Evolutionary conservation across 2,888 invertebrate genomes (phyloP).

Genomic region (Ectemnius lituratus): DNA sequence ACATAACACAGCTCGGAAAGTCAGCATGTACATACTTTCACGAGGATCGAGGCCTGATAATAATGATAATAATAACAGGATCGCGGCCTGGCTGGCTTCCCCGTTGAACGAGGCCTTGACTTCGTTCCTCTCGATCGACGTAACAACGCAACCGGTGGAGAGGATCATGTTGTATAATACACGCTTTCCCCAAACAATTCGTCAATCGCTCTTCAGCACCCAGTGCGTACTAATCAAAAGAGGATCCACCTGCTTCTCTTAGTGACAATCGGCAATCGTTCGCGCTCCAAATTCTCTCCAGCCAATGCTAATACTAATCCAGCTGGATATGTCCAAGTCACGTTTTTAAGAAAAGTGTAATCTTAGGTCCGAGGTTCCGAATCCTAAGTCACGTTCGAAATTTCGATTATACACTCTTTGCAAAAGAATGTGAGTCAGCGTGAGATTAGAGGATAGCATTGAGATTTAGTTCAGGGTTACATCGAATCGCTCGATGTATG

Average conservation of each 20-base stretch:
- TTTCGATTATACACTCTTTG: not conserved
- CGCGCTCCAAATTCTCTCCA: too few relatives aligned
- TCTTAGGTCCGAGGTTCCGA: not conserved
- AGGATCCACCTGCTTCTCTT: not conserved
- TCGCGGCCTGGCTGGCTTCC: conserved; percentile 38
- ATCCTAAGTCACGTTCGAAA: not conserved
- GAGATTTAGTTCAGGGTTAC: conserved; percentile 1
- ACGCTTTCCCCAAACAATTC: conserved; percentile 34
- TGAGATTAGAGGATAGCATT: not conserved
- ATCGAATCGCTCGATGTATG: not conserved
- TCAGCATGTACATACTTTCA: conserved; percentile 61
- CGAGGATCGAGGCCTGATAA: conserved; percentile 29
- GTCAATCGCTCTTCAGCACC: not conserved
- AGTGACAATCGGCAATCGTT: too few relatives aligned
- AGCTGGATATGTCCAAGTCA: too few relatives aligned
- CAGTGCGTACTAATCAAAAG: not conserved
- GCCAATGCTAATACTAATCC: too few relatives aligned
- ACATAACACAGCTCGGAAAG: conserved; percentile 57
- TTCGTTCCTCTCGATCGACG: conserved; percentile 51
- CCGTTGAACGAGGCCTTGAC: conserved; percentile 66
- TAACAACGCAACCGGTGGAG: conserved; percentile 8
- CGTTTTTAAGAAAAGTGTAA: not conserved
- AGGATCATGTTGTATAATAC: not conserved
- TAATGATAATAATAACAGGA: conserved; percentile 34
- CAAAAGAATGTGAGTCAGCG: not conserved